Evolutionary conservation across 2,888 invertebrate species (phyloP).

Genomic region (Blera fallax): DNA sequence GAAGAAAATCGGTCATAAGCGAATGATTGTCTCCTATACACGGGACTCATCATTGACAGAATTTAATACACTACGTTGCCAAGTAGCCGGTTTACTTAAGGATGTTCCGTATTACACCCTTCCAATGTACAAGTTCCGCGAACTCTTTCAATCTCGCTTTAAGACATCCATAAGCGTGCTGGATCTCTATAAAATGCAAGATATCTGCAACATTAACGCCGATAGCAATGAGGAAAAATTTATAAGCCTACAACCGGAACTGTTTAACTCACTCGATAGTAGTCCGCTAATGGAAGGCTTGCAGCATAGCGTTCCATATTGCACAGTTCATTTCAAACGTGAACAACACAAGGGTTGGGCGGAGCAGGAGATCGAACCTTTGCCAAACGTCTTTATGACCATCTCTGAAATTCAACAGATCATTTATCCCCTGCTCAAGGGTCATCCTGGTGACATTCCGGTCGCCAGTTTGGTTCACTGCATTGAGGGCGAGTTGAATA

Average conservation of each 20-base stretch:
- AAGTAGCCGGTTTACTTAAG: conserved; percentile 87
- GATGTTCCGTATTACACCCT: conserved; percentile 89
- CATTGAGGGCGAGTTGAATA: conserved; percentile 79
- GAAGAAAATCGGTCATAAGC: conserved; percentile 90
- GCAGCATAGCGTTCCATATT: conserved; percentile 84
- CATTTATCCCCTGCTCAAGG: conserved; percentile 79
- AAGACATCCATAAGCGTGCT: conserved; percentile 87
- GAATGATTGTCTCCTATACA: conserved; percentile 89
- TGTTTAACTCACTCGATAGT: conserved; percentile 83
- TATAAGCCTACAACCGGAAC: conserved; percentile 86
- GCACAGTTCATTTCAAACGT: conserved; percentile 84
- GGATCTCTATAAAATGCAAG: conserved; percentile 88
- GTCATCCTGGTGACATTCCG: conserved; percentile 80
- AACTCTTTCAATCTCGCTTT: conserved; percentile 90
- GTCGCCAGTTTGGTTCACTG: conserved; percentile 81
- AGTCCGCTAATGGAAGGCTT: conserved; percentile 82
- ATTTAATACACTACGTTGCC: conserved; percentile 85
- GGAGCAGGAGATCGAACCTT: conserved; percentile 87
- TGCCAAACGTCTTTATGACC: conserved; percentile 83
- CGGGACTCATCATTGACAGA: conserved; percentile 84
- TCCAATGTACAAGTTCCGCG: conserved; percentile 91
- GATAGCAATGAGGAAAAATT: conserved; percentile 88
- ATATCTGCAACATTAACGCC: conserved; percentile 89
- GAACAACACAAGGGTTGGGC: conserved; percentile 89
- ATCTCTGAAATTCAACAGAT: conserved; percentile 80